These are phyloP conservation scores for Drosophila orosa DNA, from an alignment of 1,140 invertebrate genomes.

Conservation along the genomic window DNA sequence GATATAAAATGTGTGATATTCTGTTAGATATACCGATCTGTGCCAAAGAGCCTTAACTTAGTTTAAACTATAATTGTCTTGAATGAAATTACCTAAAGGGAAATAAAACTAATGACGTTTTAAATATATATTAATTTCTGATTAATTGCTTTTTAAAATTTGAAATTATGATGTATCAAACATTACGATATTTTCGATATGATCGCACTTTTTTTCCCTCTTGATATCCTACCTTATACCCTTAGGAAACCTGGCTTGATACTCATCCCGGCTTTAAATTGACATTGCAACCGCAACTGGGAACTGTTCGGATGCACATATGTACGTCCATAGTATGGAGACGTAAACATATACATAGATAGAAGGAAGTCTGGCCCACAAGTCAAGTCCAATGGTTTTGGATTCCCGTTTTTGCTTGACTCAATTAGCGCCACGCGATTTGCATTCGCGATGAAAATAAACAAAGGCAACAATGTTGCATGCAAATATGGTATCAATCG, in stretches of 20 bases:
- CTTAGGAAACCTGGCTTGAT: not conserved
- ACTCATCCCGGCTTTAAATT: conserved; percentile 22
- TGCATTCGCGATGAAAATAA: conserved; percentile 34
- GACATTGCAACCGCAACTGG: conserved; percentile 20
- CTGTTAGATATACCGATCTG: too few species aligned
- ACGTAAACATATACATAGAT: conserved; percentile 6
- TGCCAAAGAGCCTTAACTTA: too few species aligned
- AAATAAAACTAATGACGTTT: not conserved
- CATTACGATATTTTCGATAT: not conserved
- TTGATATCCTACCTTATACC: not conserved
- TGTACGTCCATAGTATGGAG: not conserved
- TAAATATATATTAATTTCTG: too few species aligned
- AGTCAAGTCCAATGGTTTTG: conserved; percentile 29
- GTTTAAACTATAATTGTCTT: too few species aligned
- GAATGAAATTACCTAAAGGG: too few species aligned
- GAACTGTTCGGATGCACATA: not conserved
- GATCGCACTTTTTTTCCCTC: too few species aligned
- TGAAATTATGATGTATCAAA: not conserved
- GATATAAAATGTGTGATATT: too few species aligned
- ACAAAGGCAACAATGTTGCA: conserved; percentile 39
- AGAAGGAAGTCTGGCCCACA: conserved; percentile 33
- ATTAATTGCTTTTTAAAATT: too few species aligned
- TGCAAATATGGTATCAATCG: conserved; percentile 9
- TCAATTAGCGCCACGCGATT: conserved; percentile 38
- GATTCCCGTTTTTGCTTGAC: conserved; percentile 35